Evolutionary conservation across 92 coral and sea anemone genomes (phyloP).

Genomic region (Phenganax stokvisi): DNA sequence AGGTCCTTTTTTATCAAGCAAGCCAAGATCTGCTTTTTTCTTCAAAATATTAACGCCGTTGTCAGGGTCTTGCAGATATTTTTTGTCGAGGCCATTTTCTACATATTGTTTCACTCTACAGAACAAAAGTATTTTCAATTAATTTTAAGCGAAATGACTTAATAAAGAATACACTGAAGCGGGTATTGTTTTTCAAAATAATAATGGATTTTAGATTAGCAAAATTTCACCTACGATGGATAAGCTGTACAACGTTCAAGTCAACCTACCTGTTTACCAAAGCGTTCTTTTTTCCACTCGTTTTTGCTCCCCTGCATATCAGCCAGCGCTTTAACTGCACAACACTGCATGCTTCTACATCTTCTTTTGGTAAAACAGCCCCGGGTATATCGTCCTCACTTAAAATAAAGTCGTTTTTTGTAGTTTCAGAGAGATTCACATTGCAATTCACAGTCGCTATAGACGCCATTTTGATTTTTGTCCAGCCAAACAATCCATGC

Average conservation of each 20-base stretch:
- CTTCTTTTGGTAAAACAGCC: background rate
- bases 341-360: slow-evolving; percentile 13
- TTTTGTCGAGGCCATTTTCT: slow-evolving; percentile 10
- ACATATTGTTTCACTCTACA: background rate
- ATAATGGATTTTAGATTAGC: background rate
- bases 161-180: background rate
- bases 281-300: slow-evolving; percentile 39
- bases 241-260: background rate
- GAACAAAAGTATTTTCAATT: background rate
- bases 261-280: slow-evolving; percentile 9
- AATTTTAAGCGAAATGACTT: background rate
- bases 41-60: slow-evolving; percentile 20
- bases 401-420: no score
- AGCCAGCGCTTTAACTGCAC: slow-evolving; percentile 44
- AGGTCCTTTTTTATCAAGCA: background rate
- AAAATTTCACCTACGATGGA: background rate
- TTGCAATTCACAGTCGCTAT: no score
- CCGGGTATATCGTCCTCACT: no score
- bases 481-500: no score
- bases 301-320: slow-evolving; percentile 57
- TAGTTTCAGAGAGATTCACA: no score
- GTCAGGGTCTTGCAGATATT: slow-evolving; percentile 25
- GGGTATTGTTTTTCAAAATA: background rate
- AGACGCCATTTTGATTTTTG: no score
- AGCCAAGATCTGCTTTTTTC: slow-evolving; percentile 26